Evolutionary conservation across 1,140 invertebrate species (phyloP).

Genomic region (Maniola jurtina): DNA sequence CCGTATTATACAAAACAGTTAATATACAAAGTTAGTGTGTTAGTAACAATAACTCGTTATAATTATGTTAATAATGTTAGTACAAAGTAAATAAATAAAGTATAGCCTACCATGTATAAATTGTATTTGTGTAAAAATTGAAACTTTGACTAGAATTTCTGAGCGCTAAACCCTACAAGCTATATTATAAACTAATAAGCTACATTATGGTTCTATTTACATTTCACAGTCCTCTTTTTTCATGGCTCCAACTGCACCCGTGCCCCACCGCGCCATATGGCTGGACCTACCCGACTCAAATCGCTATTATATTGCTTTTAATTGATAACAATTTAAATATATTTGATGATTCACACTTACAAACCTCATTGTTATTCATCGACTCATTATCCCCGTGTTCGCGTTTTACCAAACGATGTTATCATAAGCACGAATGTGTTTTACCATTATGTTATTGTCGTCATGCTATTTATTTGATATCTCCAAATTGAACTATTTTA

Average conservation of each 20-base stretch:
- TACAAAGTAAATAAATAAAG: no score
- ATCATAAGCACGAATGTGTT: slow-evolving; percentile 72
- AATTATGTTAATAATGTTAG: no score
- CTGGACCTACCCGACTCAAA: slow-evolving; percentile 63
- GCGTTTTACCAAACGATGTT: slow-evolving; percentile 64
- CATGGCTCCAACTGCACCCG: slow-evolving; percentile 47
- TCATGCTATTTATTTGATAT: slow-evolving; percentile 58
- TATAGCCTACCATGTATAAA: no score
- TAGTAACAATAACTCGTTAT: no score
- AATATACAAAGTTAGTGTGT: no score
- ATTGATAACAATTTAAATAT: slow-evolving; percentile 79
- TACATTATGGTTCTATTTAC: background rate
- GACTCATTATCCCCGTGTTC: slow-evolving; percentile 72
- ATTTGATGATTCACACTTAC: slow-evolving; percentile 78
- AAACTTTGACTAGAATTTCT: no score
- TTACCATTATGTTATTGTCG: slow-evolving; percentile 65
- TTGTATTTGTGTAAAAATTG: no score
- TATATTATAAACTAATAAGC: no score
- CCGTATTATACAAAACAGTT: no score
- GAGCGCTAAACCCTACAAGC: no score
- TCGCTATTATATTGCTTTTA: slow-evolving; percentile 79
- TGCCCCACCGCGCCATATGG: slow-evolving; percentile 66
- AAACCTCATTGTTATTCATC: slow-evolving; percentile 76
- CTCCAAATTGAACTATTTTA: background rate
- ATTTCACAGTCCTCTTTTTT: slow-evolving; percentile 16